Conservation (phyloP, 2,888 invertebrate genomes). For the Apamea crenata region DNA sequence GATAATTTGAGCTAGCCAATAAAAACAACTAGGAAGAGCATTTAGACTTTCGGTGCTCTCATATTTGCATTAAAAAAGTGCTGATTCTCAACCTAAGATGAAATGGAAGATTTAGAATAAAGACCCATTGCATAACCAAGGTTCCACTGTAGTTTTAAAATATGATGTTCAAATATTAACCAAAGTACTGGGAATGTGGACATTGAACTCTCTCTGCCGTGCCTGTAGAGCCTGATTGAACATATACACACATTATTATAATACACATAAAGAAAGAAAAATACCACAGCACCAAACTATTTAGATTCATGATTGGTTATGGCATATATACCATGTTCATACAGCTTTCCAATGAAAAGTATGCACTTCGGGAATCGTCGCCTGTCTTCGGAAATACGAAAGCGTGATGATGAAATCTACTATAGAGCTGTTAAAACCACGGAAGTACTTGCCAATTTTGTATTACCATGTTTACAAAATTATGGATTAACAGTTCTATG, state of each 20-base stretch:
- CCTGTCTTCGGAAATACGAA: neutral
- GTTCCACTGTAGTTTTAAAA: slow-evolving; percentile 35
- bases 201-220: slow-evolving; percentile 63
- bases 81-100: neutral
- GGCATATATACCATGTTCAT: neutral
- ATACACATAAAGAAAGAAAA: slow-evolving; percentile 29
- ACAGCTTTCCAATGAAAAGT: neutral
- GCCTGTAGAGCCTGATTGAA: slow-evolving; percentile 62
- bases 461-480: neutral
- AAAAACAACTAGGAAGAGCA: neutral
- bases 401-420: neutral
- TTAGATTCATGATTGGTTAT: slow-evolving; percentile 3
- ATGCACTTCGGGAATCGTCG: neutral
- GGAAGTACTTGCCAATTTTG: neutral
- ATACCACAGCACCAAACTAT: neutral
- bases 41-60: neutral
- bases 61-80: neutral
- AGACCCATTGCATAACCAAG: neutral
- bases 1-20: neutral
- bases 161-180: slow-evolving; percentile 57
- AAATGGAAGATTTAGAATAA: neutral
- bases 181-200: slow-evolving; percentile 63
- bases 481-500: neutral
- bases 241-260: slow-evolving; percentile 56
- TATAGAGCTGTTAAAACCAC: neutral